Conservation (phyloP, 2,113 vertebrate genomes). For the Phainopepla nitens region DNA sequence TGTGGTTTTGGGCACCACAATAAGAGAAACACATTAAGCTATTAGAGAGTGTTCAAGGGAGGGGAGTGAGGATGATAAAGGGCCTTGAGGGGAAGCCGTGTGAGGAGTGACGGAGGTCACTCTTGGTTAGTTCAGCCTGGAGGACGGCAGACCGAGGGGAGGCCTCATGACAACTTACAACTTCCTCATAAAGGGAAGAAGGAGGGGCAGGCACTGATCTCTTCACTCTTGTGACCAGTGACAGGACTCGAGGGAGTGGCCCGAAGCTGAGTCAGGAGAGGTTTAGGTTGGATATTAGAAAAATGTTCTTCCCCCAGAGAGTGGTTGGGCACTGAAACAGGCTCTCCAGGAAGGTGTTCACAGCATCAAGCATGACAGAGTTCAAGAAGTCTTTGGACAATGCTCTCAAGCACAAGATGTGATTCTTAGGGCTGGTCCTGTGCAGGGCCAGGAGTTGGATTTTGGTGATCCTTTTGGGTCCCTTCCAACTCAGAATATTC, state of each 20-base stretch:
- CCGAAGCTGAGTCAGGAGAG: background rate
- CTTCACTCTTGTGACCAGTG: background rate
- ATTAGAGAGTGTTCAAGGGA: background rate
- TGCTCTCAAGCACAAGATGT: background rate
- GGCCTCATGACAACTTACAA: too few relatives aligned
- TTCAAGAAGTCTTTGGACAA: background rate
- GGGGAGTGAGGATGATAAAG: background rate
- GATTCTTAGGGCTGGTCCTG: background rate
- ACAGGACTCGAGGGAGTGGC: fast-evolving
- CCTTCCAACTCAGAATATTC: background rate
- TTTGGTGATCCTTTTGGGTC: background rate
- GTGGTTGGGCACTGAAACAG: background rate
- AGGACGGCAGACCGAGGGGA: background rate
- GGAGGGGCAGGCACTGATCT: background rate
- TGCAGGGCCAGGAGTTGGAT: background rate
- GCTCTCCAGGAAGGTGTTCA: background rate
- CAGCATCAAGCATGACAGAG: too few relatives aligned
- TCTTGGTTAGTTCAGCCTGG: background rate
- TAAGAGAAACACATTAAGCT: background rate
- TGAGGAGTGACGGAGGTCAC: background rate
- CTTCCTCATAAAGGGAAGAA: background rate
- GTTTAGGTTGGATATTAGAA: background rate
- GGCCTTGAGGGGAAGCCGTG: background rate
- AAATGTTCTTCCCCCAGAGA: background rate
- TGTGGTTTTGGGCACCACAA: background rate